Conservation (phyloP, 2,888 invertebrate species). For the Andrena fulva region DNA sequence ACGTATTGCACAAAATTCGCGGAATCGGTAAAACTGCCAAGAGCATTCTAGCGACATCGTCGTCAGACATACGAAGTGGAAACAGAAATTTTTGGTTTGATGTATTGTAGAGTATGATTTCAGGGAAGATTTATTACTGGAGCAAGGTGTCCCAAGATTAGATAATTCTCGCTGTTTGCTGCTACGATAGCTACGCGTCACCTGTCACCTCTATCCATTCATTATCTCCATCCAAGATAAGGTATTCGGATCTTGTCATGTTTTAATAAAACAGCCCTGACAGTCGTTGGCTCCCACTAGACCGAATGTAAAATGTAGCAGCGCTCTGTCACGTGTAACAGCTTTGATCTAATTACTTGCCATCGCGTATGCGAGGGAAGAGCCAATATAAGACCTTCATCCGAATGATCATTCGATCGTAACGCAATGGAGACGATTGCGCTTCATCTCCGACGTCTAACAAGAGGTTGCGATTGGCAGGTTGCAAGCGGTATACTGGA, state of each 20-base stretch:
- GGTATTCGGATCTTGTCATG: neutral
- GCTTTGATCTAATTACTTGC: neutral
- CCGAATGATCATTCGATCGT: neutral
- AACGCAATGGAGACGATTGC: neutral
- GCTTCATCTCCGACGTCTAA: constrained; percentile 4
- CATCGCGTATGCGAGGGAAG: neutral
- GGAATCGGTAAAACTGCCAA: too few relatives aligned
- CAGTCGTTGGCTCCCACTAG: too few relatives aligned
- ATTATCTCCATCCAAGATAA: constrained; percentile 25
- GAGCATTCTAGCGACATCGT: too few relatives aligned
- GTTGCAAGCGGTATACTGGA: constrained; percentile 22
- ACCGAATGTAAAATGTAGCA: neutral
- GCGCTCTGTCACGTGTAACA: too few relatives aligned
- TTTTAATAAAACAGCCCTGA: neutral
- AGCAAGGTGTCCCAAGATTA: neutral
- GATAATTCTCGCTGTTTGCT: constrained; percentile 15
- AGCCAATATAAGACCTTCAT: neutral
- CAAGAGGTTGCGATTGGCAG: constrained; percentile 14
- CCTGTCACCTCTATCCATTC: neutral
- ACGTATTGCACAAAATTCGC: too few relatives aligned
- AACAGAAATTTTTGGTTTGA: too few relatives aligned
- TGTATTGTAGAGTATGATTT: neutral
- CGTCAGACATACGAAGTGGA: too few relatives aligned
- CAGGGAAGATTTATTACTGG: neutral
- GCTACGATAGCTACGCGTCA: neutral